Percentiles rank a stretch among this genome's conserved stretches.
These are phyloP conservation scores for Megaceryle maxima DNA, from an alignment of 2,113 vertebrate species.

Conservation along the genomic window DNA sequence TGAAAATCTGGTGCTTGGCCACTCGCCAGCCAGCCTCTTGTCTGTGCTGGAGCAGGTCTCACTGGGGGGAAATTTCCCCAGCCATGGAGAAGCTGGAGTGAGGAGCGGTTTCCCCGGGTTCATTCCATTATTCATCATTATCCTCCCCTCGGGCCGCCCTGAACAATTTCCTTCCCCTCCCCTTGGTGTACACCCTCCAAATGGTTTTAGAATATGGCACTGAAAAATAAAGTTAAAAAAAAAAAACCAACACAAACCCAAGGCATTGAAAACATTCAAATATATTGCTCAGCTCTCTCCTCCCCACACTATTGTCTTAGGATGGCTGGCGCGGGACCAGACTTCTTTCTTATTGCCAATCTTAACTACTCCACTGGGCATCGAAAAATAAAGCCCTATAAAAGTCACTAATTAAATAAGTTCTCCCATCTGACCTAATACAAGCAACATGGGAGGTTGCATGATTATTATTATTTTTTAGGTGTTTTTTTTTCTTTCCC, in stretches of 20 bases:
- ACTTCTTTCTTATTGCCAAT: conserved; percentile 62
- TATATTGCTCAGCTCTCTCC: conserved; percentile 47
- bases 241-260: not conserved
- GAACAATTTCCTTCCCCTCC: conserved; percentile 53
- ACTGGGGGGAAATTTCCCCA: not conserved
- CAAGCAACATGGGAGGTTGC: conserved; percentile 53
- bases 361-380: conserved; percentile 58
- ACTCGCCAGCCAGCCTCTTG: not conserved
- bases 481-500: not conserved
- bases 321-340: conserved; percentile 18
- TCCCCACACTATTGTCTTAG: conserved; percentile 37
- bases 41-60: not conserved
- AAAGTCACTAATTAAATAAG: conserved; percentile 68
- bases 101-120: not conserved
- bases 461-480: not conserved
- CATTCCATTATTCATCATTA: conserved; percentile 44
- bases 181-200: not conserved
- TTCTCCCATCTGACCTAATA: conserved; percentile 65
- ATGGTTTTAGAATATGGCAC: conserved; percentile 26
- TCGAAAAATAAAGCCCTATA: conserved; percentile 64
- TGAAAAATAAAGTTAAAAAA: conserved; percentile 22
- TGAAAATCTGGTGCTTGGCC: not conserved
- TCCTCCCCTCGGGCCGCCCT: not conserved
- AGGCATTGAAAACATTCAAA: conserved; percentile 49
- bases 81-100: not conserved